Evolutionary conservation across 2,797 vertebrate genomes (phyloP).

Genomic region (Syndactyla subalaris): DNA sequence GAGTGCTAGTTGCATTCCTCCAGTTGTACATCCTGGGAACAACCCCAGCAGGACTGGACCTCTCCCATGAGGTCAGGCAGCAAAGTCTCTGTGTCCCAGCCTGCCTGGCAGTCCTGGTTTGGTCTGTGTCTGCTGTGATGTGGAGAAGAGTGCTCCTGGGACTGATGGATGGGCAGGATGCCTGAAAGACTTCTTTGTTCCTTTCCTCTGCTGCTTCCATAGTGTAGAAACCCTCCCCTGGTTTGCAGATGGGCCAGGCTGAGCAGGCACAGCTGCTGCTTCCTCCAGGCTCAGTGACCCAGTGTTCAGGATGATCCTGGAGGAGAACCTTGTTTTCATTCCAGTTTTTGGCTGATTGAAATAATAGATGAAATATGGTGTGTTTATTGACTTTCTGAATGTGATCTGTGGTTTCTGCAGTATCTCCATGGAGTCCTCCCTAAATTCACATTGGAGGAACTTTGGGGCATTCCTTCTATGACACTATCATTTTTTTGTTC

Average conservation of each 20-base stretch:
- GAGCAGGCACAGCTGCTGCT: not conserved
- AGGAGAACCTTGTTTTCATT: not conserved
- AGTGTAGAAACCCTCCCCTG: not conserved
- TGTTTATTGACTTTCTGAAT: not conserved
- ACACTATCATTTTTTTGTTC: not conserved
- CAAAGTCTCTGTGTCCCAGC: not conserved
- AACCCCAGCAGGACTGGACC: not conserved
- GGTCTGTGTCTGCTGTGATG: not conserved
- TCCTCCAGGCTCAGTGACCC: not conserved
- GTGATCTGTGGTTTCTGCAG: not conserved
- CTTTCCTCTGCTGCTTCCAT: not conserved
- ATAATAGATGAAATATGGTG: not conserved
- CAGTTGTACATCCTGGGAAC: not conserved
- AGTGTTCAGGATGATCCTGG: rapidly evolving
- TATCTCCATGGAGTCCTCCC: not conserved
- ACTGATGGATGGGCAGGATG: not conserved
- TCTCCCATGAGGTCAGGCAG: not conserved
- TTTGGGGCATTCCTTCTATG: not conserved
- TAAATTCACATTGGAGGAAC: not conserved
- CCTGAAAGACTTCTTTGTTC: not conserved
- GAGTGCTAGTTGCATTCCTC: rapidly evolving
- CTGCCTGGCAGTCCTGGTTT: not conserved
- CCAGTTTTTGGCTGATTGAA: not conserved
- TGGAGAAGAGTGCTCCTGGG: not conserved
- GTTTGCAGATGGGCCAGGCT: not conserved